Evolutionary conservation across 2,797 vertebrate species (phyloP).

Genomic region (Amblyraja radiata): DNA sequence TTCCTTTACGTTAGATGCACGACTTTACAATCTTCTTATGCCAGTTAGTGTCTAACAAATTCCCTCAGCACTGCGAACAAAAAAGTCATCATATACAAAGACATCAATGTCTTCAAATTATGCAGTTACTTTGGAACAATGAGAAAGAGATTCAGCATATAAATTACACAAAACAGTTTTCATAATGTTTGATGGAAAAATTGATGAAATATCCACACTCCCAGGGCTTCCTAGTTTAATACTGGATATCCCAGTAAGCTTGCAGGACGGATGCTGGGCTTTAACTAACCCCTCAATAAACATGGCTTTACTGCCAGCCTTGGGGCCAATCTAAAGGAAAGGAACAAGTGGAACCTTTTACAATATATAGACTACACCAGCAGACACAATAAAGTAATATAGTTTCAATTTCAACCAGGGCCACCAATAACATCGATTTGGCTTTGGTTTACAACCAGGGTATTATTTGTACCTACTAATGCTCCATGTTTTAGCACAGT

Average conservation of each 20-base stretch:
- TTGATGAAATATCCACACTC: neutral
- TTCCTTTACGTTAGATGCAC: too few species aligned
- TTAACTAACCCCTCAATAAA: neutral
- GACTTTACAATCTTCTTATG: neutral
- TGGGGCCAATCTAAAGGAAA: constrained; percentile 49
- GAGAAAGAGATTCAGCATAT: too few species aligned
- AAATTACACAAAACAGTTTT: neutral
- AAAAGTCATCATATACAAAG: neutral
- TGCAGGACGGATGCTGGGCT: neutral
- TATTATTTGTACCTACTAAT: constrained; percentile 41
- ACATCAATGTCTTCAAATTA: neutral
- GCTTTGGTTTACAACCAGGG: constrained; percentile 41
- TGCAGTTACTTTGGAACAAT: neutral
- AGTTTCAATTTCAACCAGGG: constrained; percentile 35
- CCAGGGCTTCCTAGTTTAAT: neutral
- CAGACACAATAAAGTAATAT: neutral
- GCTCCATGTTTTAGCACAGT: constrained; percentile 32
- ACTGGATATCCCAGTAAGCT: neutral
- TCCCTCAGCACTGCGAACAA: neutral
- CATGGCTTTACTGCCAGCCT: constrained; percentile 43
- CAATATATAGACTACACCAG: neutral
- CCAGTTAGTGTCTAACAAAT: neutral
- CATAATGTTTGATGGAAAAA: too few species aligned
- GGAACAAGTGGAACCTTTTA: neutral
- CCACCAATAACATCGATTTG: constrained; percentile 37